These are phyloP conservation scores for Enteromius unitaeniatus DNA, from an alignment of 2,797 vertebrate species.

Conservation along the genomic window DNA sequence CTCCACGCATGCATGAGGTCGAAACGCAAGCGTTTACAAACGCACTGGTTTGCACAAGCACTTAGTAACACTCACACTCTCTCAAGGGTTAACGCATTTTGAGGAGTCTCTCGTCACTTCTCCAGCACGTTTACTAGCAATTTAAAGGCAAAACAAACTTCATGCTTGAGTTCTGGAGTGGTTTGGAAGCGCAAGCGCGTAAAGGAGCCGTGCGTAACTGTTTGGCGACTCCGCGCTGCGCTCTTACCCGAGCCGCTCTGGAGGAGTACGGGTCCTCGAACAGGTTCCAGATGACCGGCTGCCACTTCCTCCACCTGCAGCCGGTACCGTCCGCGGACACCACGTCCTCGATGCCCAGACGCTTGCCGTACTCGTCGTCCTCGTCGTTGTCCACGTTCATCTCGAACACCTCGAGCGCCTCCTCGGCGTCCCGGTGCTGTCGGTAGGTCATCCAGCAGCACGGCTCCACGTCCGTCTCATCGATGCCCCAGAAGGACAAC, in stretches of 20 bases:
- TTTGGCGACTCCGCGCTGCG: slow-evolving; percentile 38
- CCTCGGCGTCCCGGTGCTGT: slow-evolving; percentile 95
- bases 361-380: slow-evolving; percentile 82
- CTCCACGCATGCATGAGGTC: not conserved
- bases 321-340: slow-evolving; percentile 77
- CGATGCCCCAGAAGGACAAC: slow-evolving; percentile 96
- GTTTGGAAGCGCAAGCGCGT: not conserved
- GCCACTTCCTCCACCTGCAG: slow-evolving; percentile 90
- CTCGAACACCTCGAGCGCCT: slow-evolving; percentile 96
- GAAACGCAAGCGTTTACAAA: not conserved
- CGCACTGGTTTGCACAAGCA: not conserved
- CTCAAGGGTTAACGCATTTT: not conserved
- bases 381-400: slow-evolving; percentile 80
- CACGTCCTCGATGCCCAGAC: slow-evolving; percentile 89
- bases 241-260: slow-evolving; percentile 94
- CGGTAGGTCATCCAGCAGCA: slow-evolving; percentile 99
- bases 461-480: slow-evolving; percentile 97
- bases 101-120: not conserved
- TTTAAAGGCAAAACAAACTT: not conserved
- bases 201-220: slow-evolving; percentile 6
- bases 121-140: slow-evolving; percentile 1
- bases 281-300: slow-evolving; percentile 94
- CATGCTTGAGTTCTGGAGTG: not conserved
- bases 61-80: not conserved
- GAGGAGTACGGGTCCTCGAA: slow-evolving; percentile 99